These are phyloP conservation scores for Aldabrachelys gigantea DNA, from an alignment of 2,113 vertebrate genomes.

Conservation along the genomic window DNA sequence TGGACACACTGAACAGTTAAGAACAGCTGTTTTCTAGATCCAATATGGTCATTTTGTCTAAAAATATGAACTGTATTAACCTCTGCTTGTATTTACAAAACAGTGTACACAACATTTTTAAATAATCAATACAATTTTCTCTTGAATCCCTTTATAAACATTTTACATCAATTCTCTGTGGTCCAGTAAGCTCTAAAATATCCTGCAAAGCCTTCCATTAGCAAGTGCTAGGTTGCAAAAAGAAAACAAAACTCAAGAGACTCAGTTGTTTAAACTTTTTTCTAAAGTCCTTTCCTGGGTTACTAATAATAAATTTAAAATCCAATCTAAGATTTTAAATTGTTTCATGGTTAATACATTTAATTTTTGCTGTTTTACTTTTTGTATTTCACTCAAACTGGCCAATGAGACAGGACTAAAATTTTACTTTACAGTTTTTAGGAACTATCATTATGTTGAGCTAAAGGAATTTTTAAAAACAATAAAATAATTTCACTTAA, in stretches of 20 bases:
- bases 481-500: not conserved
- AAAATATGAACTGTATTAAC: not conserved
- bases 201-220: not conserved
- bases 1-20: not conserved
- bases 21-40: constrained; percentile 23
- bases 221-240: not conserved
- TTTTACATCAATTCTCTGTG: not conserved
- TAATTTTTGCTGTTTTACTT: not conserved
- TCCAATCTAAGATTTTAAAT: not conserved
- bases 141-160: not conserved
- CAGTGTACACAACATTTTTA: not conserved
- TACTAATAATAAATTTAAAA: not conserved
- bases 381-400: not conserved
- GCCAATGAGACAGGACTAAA: not conserved
- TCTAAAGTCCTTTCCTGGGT: not conserved
- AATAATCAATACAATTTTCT: constrained; percentile 1
- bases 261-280: not conserved
- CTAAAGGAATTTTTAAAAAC: not conserved
- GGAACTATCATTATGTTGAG: not conserved
- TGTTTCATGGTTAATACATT: not conserved
- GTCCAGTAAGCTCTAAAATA: not conserved
- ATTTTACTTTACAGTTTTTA: not conserved
- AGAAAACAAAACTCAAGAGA: not conserved
- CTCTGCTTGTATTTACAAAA: not conserved
- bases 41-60: not conserved